A percentile compares a stretch with the other conserved stretches of the same genome.
Conservation (phyloP, 2,888 invertebrate species). For the Lucinisca nassula region DNA sequence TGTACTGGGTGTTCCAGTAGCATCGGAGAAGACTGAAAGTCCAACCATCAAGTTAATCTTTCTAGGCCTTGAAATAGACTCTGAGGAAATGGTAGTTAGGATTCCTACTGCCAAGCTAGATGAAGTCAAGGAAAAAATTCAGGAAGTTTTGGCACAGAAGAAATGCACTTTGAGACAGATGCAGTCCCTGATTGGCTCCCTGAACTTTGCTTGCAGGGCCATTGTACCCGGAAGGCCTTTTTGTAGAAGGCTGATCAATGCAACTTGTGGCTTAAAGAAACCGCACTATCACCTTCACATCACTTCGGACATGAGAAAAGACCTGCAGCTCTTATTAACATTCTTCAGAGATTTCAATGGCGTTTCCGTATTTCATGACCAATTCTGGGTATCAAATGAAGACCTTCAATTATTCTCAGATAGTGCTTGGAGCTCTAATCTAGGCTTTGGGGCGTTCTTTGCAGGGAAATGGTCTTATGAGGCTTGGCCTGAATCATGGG, state of each 20-base stretch:
- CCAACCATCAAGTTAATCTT: too few relatives aligned
- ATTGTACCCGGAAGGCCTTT: background rate
- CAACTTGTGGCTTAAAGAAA: background rate
- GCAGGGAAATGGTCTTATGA: background rate
- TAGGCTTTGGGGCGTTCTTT: background rate
- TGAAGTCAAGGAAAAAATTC: background rate
- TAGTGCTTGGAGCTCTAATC: background rate
- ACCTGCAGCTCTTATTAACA: conserved; percentile 28
- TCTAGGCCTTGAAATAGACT: background rate
- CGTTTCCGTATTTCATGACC: conserved; percentile 21
- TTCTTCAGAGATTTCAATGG: conserved; percentile 36
- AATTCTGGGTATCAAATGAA: conserved; percentile 22
- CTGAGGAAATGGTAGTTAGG: background rate
- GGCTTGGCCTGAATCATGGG: background rate
- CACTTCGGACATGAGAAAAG: background rate
- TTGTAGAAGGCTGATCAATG: background rate
- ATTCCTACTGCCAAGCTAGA: background rate
- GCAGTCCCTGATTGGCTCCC: background rate
- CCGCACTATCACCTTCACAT: background rate
- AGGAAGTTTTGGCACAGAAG: background rate
- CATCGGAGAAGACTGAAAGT: background rate
- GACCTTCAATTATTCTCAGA: background rate
- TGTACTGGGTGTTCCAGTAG: background rate
- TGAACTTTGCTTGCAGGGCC: background rate
- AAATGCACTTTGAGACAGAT: background rate